phyloP scores from a whole-genome alignment of 2,797 vertebrate species.

The Notamacropus eugenii region DNA sequence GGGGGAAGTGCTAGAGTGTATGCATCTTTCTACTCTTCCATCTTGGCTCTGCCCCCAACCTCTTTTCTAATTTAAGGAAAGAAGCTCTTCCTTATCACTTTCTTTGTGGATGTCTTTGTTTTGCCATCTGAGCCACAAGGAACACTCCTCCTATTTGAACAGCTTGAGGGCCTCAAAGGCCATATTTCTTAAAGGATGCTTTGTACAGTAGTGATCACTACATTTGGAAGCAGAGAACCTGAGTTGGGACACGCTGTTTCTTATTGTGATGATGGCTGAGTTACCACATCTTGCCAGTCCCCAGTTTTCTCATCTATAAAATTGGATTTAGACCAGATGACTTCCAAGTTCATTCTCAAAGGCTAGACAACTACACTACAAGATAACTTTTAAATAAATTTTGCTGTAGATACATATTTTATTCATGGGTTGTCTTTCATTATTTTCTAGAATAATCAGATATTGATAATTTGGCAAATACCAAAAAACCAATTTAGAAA shows the following conservation, averaged over 20 bases:
- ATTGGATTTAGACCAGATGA: not conserved
- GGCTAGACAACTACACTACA: not conserved
- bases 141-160: not conserved
- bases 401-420: not conserved
- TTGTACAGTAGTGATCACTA: not conserved
- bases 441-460: not conserved
- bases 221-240: not conserved
- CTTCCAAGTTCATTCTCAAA: not conserved
- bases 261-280: not conserved
- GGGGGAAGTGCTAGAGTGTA: too few relatives aligned
- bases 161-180: not conserved
- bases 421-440: rapidly evolving
- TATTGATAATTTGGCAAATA: not conserved
- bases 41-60: not conserved
- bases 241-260: not conserved
- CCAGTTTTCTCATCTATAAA: not conserved
- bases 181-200: not conserved
- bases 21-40: too few relatives aligned
- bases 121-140: not conserved
- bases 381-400: not conserved
- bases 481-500: not conserved
- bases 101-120: not conserved
- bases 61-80: not conserved
- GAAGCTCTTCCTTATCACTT: not conserved
- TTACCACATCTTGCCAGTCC: not conserved